Base-by-base conservation (phyloP, 2,888 invertebrate species). In the Sussaba pulchella region DNA sequence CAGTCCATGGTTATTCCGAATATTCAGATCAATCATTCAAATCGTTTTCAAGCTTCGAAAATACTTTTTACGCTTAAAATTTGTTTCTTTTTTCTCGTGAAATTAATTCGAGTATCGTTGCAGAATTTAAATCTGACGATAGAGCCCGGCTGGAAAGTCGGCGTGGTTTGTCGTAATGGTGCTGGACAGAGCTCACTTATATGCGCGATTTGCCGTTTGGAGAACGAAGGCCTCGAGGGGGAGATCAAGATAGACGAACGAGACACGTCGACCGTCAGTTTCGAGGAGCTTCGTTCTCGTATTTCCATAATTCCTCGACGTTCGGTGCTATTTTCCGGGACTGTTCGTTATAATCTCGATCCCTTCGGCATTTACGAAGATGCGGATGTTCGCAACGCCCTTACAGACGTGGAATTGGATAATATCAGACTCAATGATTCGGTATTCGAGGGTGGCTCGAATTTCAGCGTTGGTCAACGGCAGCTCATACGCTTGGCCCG, bases 151-250 rank as follows among this genome's bases (percentile, higher is more conserved):
- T 95, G 96, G 94, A 96, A 96, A 94, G 93, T 97, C 26, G 97
- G 97, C 3, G 95, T 97, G 8, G 96, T 97, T 1, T 97, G 97
- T 0, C 92, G 97, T 85, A 97, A 97, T 0, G 97, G 97, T 0
- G 97, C 97, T 0, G 97, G 97, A n/a, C 96, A 96, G 89, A 95
- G 96, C 0, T 96, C 96, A 0, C 92, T 96, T 59, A 95, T 96
- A 86, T 94, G 96, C 0, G 96, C 96, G 1, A 92, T 98, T 17
- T 98, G 98, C 91, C 96, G 98, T 78, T 90, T 99, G 81, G 96
- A 96, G 8, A 95, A 95, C 82, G 89, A 90, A 0, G 93, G 94
- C 63, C 93, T 96, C 47, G 95, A 95, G 70, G 99, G 99, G 0
- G 93, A 94, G 26, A 95, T 99, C 50, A 90, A 95, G 74, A 97